phyloP scores from a whole-genome alignment of 2,113 vertebrate species.

The Podocnemis expansa region DNA sequence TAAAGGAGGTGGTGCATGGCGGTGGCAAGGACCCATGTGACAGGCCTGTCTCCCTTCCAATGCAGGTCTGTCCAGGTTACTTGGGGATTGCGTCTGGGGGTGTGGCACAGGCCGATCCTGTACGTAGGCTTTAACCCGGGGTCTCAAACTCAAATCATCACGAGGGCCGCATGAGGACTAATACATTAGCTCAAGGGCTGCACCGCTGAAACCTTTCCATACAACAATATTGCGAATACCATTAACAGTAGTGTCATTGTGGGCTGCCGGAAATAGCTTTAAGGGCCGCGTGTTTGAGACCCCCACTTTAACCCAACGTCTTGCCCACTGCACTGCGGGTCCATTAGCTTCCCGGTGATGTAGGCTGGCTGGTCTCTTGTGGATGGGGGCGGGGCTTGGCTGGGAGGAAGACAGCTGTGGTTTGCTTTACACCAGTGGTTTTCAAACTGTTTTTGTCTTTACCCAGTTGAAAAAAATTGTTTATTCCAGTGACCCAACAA shows the following conservation, averaged over 20 bases:
- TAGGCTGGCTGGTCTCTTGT: neutral
- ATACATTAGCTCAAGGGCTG: too few species aligned
- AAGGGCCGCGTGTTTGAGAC: too few species aligned
- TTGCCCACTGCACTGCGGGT: neutral
- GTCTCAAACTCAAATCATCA: too few species aligned
- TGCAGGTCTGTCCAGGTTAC: neutral
- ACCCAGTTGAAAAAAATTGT: too few species aligned
- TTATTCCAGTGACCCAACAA: too few species aligned
- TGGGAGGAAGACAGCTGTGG: neutral
- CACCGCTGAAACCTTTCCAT: too few species aligned
- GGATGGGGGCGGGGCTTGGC: neutral
- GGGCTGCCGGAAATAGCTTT: too few species aligned
- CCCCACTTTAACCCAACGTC: neutral
- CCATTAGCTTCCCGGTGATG: neutral
- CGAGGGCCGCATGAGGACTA: too few species aligned
- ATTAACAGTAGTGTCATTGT: too few species aligned
- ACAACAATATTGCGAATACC: too few species aligned
- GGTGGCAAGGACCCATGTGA: neutral
- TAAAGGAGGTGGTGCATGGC: neutral
- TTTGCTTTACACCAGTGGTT: neutral
- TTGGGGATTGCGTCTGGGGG: fast-evolving
- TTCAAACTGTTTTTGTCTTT: too few species aligned
- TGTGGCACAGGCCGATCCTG: neutral
- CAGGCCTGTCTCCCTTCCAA: neutral
- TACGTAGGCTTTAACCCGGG: neutral